phyloP scores from a whole-genome alignment of 2,888 invertebrate species.

The Acleris holmiana region DNA sequence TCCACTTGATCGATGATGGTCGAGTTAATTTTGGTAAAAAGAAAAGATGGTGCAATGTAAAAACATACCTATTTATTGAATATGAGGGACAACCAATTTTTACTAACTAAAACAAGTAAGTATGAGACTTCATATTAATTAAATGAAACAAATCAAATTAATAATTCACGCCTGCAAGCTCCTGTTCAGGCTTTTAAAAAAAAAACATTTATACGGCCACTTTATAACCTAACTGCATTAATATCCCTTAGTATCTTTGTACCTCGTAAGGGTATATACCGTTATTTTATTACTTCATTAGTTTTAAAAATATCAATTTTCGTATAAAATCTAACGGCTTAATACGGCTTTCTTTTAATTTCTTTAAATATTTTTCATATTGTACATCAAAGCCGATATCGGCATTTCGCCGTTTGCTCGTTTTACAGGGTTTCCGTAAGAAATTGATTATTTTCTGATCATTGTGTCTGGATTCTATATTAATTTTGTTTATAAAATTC shows the following conservation, averaged over 20 bases:
- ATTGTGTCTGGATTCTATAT: too few relatives aligned
- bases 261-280: not conserved
- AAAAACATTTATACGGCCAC: conserved; percentile 6
- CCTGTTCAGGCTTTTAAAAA: conserved; percentile 7
- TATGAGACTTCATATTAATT: conserved; percentile 7
- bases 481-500: too few relatives aligned
- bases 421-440: not conserved
- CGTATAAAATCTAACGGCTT: conserved; percentile 11
- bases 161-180: conserved; percentile 5
- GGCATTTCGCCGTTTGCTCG: conserved; percentile 13
- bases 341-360: conserved; percentile 10
- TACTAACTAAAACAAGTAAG: conserved; percentile 10
- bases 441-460: too few relatives aligned
- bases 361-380: conserved; percentile 9
- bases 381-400: conserved; percentile 3
- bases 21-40: too few relatives aligned
- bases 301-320: conserved; percentile 16
- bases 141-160: conserved; percentile 9
- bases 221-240: conserved; percentile 6
- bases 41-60: too few relatives aligned
- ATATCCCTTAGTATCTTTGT: not conserved
- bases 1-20: too few relatives aligned
- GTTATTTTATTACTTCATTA: conserved; percentile 11
- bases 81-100: not conserved
- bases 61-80: too few relatives aligned